phyloP scores from a whole-genome alignment of 2,797 vertebrate species.

The Eupleurogrammus muticus region DNA sequence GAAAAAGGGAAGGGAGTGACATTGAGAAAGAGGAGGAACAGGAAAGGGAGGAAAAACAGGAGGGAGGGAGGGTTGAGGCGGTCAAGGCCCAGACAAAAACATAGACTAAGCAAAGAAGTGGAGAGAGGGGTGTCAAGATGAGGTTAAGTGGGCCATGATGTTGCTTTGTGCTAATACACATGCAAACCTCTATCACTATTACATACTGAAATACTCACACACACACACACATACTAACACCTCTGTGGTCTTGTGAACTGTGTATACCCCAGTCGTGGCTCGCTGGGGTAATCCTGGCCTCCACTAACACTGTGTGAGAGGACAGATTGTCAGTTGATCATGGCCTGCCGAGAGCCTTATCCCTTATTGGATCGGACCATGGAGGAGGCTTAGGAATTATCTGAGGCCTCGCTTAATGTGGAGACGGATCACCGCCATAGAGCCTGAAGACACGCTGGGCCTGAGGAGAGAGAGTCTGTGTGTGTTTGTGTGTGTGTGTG shows the following conservation, averaged over 20 bases:
- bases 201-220: conserved; percentile 56
- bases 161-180: conserved; percentile 39
- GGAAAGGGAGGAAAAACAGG: conserved; percentile 11
- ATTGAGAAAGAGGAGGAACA: conserved; percentile 13
- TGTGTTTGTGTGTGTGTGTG: no score
- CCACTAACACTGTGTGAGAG: conserved; percentile 91
- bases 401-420: conserved; percentile 91
- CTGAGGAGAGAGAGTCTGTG: no score
- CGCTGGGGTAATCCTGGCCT: conserved; percentile 89
- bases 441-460: no score
- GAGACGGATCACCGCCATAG: no score
- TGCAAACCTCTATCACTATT: conserved; percentile 35
- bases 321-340: conserved; percentile 94
- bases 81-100: conserved; percentile 38
- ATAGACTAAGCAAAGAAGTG: conserved; percentile 29
- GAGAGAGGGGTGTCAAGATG: conserved; percentile 69
- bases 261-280: conserved; percentile 74
- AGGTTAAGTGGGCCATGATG: conserved; percentile 76
- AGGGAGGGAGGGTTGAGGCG: conserved; percentile 14
- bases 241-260: conserved; percentile 63
- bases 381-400: conserved; percentile 97
- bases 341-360: conserved; percentile 90
- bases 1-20: conserved; percentile 1
- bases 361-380: conserved; percentile 95
- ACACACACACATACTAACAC: conserved; percentile 41